A percentile compares a stretch with the other conserved stretches of the same genome.
phyloP scores from a whole-genome alignment of 2,797 vertebrate species.

The Callimico goeldii region DNA sequence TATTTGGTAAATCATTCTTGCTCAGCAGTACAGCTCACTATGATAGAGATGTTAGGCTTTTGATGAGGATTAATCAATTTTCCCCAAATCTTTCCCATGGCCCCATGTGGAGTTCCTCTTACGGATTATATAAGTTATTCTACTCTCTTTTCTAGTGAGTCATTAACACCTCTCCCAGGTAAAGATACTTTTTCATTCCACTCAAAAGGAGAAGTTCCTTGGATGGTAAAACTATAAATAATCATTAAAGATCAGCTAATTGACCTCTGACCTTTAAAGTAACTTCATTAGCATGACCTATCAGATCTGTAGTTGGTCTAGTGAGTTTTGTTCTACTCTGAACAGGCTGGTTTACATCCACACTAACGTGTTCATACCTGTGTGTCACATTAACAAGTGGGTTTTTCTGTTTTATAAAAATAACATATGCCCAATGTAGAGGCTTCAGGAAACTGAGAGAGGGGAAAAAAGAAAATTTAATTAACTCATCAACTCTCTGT shows the following conservation, averaged over 20 bases:
- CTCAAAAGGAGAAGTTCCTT: not conserved
- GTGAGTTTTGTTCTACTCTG: not conserved
- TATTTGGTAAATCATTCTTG: constrained; percentile 6
- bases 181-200: not conserved
- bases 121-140: not conserved
- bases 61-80: not conserved
- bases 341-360: not conserved
- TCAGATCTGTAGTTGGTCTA: not conserved
- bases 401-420: constrained; percentile 6
- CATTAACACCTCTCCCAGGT: not conserved
- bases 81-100: not conserved
- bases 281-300: not conserved
- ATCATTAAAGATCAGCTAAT: not conserved
- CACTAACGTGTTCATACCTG: not conserved
- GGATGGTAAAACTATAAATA: not conserved
- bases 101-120: not conserved
- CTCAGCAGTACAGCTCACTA: not conserved
- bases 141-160: not conserved
- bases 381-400: not conserved
- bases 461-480: not conserved
- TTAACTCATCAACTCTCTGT: not conserved
- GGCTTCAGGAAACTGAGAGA: not conserved
- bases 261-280: not conserved
- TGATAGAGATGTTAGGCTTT: not conserved
- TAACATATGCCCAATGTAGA: not conserved